Evolutionary conservation across 2,888 invertebrate genomes (phyloP), one percentile per base, ranked within the genome.

Genomic region (Napeogenes inachia): DNA sequence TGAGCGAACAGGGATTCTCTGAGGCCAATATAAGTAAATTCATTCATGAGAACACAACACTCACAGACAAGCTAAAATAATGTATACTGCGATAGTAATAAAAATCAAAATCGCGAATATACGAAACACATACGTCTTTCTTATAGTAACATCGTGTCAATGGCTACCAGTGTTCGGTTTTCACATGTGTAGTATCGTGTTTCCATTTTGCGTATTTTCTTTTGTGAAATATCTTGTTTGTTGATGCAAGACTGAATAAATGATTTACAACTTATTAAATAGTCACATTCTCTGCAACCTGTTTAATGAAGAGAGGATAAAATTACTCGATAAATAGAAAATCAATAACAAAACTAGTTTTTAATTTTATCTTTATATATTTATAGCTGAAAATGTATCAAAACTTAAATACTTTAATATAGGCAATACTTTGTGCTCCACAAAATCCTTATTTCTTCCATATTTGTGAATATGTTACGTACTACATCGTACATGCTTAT

Each of bases 31-130:
- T 66, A 59, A 71, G 66, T 63, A 66, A 62, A 67, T 68, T 69
- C 74, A 75, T 75, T 76, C 76, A 75, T 64, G 64, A 68, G 68
- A 70, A 66, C 61, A 47, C 63, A 56, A 59, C 46, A 54, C 33
- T 47, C 45, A 21, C 8, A 10, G 3, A 8, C 3, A 21, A 3
- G 13, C 33, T 6, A 68, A 61, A 63, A 54, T 60, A 45, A 47
- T 42, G 61, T 30, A 62, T 65, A 63, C 50, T 0, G 2, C 5
- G 6, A 21, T n/a, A 8, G 13, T 2, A 6, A 55, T 57, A 68
- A 55, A 47, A 56, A n/a, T 21, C 12, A 58, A 50, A 61, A 59
- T 64, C 6, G 47, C 8, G 13, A 55, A 42, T 3, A 42, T 42
- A 42, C 12, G 1, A 8, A 13, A 3, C 4, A 33, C 21, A 50